A percentile compares a stretch with the other conserved stretches of the same genome.
Conservation (phyloP, 2,113 vertebrate species). For the Gadus chalcogrammus region DNA sequence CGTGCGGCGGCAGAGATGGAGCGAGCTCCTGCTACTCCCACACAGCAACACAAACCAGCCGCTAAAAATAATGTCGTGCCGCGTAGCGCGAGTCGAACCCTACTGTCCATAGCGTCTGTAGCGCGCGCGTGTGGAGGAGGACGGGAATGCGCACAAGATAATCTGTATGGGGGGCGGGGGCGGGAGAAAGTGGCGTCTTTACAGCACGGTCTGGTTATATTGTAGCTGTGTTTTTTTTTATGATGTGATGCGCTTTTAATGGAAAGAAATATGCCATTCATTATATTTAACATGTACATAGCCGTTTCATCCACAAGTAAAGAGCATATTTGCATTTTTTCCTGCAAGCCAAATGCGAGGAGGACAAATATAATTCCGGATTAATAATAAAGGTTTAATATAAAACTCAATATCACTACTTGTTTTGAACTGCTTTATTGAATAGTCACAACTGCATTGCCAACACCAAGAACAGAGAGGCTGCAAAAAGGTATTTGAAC, state of each 20-base stretch:
- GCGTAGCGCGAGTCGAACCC: constrained; percentile 28
- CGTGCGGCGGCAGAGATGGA: constrained; percentile 23
- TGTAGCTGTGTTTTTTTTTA: background rate
- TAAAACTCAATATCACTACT: no score
- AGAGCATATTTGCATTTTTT: no score
- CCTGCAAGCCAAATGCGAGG: no score
- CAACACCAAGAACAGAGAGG: constrained; percentile 17
- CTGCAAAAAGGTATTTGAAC: constrained; percentile 46
- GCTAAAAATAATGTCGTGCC: constrained; percentile 78
- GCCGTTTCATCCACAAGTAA: no score
- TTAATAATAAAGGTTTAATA: background rate
- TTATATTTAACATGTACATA: no score
- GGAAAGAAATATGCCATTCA: no score
- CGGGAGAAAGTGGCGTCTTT: no score
- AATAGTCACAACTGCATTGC: background rate
- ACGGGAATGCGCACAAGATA: constrained; percentile 61
- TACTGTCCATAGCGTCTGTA: constrained; percentile 1
- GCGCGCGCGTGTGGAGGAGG: constrained; percentile 33
- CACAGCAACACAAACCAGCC: constrained; percentile 54
- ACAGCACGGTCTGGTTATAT: background rate
- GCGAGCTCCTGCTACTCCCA: constrained; percentile 14
- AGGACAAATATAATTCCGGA: no score
- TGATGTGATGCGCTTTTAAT: background rate
- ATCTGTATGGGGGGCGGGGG: constrained; percentile 41
- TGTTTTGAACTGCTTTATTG: no score